Evolutionary conservation across 2,888 invertebrate species (phyloP).

Genomic region (Acanthosoma haemorrhoidale): DNA sequence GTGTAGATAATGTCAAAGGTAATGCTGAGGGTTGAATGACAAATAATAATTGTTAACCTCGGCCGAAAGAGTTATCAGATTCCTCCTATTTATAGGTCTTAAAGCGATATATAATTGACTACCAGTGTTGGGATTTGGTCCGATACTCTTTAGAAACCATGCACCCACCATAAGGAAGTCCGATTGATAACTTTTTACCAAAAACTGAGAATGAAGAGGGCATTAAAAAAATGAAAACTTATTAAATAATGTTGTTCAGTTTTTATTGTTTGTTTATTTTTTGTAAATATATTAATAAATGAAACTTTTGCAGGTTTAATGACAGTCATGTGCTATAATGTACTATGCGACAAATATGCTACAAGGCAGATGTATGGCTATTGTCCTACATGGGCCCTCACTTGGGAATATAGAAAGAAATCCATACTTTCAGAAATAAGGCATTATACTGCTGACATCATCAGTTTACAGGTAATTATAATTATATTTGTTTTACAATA

Average conservation of each 20-base stretch:
- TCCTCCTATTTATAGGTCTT: too few species aligned
- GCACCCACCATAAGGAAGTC: too few species aligned
- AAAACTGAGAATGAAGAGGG: too few species aligned
- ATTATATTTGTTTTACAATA: not conserved
- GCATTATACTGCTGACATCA: constrained; percentile 94
- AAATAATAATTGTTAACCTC: too few species aligned
- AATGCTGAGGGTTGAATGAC: too few species aligned
- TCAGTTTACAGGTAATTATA: constrained; percentile 67
- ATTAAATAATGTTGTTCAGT: not conserved
- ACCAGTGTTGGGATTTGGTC: too few species aligned
- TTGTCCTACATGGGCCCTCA: constrained; percentile 97
- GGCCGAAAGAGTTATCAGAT: too few species aligned
- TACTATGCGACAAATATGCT: constrained; percentile 97
- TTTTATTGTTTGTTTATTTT: not conserved
- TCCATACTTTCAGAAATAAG: constrained; percentile 94
- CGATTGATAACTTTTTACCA: too few species aligned
- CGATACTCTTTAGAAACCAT: too few species aligned
- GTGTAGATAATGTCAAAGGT: too few species aligned
- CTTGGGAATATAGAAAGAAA: constrained; percentile 98
- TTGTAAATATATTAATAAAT: not conserved
- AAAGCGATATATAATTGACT: too few species aligned
- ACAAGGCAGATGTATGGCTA: constrained; percentile 98
- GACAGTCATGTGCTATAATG: constrained; percentile 99
- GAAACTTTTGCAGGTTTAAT: constrained; percentile 67
- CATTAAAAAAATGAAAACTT: not conserved